Evolutionary conservation across 2,797 vertebrate genomes (phyloP).

Genomic region (Carapus acus): DNA sequence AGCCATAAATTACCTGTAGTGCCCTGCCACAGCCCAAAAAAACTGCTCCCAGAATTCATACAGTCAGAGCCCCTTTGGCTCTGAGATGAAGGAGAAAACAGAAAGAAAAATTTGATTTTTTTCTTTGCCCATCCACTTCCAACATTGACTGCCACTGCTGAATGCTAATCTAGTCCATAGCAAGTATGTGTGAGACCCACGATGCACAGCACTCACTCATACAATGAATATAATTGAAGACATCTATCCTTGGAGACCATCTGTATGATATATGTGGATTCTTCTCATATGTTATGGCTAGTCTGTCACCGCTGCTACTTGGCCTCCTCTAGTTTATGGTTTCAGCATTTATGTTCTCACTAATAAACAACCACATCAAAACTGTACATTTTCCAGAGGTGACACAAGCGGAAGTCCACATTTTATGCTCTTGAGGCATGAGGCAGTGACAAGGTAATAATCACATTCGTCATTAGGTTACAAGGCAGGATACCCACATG

Average conservation of each 20-base stretch:
- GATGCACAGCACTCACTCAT: no score
- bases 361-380: constrained; percentile 14
- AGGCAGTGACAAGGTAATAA: constrained; percentile 23
- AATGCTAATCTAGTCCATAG: constrained; percentile 7
- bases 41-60: constrained; percentile 54
- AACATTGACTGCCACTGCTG: constrained; percentile 7
- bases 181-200: constrained; percentile 4
- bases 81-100: constrained; percentile 32
- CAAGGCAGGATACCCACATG: constrained; percentile 16
- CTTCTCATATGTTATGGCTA: constrained; percentile 1
- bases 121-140: not conserved
- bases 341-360: not conserved
- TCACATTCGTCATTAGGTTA: constrained; percentile 26
- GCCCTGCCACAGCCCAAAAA: constrained; percentile 53
- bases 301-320: not conserved
- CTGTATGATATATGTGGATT: no score
- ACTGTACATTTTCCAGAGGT: constrained; percentile 16
- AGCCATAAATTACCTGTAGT: constrained; percentile 65
- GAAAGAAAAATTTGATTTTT: constrained; percentile 10
- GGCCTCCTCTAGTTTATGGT: no score
- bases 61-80: constrained; percentile 41
- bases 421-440: constrained; percentile 3
- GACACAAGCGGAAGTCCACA: not conserved
- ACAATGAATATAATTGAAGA: no score
- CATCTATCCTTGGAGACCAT: no score